A percentile compares a stretch with the other conserved stretches of the same genome.
phyloP scores from a whole-genome alignment of 2,888 invertebrate species.

The Euzetes globulus region DNA sequence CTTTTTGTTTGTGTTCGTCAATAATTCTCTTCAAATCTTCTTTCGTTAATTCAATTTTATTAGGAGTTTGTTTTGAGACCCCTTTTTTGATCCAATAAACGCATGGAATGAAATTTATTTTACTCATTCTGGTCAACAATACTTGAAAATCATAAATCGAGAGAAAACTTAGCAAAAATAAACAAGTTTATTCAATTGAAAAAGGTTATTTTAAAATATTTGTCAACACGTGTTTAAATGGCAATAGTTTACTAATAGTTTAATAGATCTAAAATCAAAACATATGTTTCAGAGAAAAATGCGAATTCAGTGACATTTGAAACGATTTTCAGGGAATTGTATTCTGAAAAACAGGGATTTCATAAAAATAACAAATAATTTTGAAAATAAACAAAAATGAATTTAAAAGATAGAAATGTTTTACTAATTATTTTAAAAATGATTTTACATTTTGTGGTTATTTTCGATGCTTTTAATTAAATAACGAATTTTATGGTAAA shows the following conservation, averaged over 20 bases:
- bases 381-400: conserved; percentile 8
- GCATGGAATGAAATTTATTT: conserved; percentile 46
- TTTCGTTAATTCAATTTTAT: conserved; percentile 62
- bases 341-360: neutral
- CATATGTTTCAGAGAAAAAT: neutral
- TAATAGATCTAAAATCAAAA: neutral
- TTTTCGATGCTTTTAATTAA: neutral
- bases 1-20: conserved; percentile 60
- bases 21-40: conserved; percentile 68
- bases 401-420: neutral
- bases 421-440: neutral
- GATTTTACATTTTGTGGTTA: no score
- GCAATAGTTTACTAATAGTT: no score
- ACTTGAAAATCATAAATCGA: neutral
- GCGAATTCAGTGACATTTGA: neutral
- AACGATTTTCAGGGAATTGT: neutral
- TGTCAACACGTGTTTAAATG: neutral
- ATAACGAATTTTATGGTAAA: neutral
- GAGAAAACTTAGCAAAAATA: neutral
- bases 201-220: neutral
- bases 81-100: conserved; percentile 47
- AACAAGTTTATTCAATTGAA: neutral
- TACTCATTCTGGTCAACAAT: neutral
- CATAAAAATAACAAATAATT: neutral
- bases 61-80: conserved; percentile 46